A percentile compares a stretch with the other conserved stretches of the same genome.
Conservation (phyloP, 2,113 vertebrate species). For the Canis aureus region DNA sequence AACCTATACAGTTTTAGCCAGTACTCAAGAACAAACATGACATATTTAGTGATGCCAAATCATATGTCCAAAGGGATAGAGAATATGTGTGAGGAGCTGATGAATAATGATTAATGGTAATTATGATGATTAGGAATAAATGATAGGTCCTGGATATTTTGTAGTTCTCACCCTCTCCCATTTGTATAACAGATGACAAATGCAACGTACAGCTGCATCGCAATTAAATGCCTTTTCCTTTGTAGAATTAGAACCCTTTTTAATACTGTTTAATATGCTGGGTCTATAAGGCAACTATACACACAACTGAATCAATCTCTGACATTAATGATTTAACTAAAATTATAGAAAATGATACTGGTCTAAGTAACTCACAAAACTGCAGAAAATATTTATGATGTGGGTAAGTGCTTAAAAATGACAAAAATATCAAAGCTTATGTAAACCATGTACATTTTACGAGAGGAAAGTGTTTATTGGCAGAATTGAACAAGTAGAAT, state of each 20-base stretch:
- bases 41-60: slow-evolving; percentile 69
- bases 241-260: slow-evolving; percentile 67
- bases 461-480: not conserved
- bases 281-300: slow-evolving; percentile 52
- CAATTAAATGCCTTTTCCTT: slow-evolving; percentile 82
- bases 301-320: slow-evolving; percentile 11
- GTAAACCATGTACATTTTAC: not conserved
- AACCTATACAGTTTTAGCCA: slow-evolving; percentile 24
- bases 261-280: slow-evolving; percentile 61
- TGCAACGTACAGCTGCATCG: slow-evolving; percentile 76
- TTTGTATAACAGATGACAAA: slow-evolving; percentile 83
- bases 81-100: slow-evolving; percentile 69
- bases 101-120: slow-evolving; percentile 80
- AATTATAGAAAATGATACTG: not conserved
- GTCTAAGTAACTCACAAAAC: slow-evolving; percentile 44
- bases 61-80: slow-evolving; percentile 59
- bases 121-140: slow-evolving; percentile 82
- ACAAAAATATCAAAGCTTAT: not conserved
- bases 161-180: slow-evolving; percentile 73
- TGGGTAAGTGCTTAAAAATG: not conserved
- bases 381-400: slow-evolving; percentile 3
- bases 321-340: slow-evolving; percentile 5
- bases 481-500: not conserved
- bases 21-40: slow-evolving; percentile 52
- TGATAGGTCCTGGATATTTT: slow-evolving; percentile 81